Percentiles rank a stretch among this genome's conserved stretches.
Conservation (phyloP, 64 coral and sea anemone species). For the Exaiptasia diaphana region DNA sequence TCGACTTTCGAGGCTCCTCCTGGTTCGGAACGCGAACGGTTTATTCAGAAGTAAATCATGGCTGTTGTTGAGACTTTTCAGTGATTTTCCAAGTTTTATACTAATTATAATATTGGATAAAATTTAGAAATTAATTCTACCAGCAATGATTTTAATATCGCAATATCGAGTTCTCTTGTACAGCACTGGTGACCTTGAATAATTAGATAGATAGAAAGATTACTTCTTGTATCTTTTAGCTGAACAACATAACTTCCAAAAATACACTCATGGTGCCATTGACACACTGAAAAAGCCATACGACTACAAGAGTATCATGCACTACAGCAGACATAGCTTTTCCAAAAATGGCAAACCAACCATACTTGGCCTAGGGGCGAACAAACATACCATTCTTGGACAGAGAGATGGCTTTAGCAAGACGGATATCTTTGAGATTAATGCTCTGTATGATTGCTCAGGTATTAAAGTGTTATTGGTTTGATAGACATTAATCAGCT, state of each 20-base stretch:
- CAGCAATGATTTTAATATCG: not conserved
- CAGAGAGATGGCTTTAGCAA: constrained; percentile 57
- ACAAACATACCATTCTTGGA: constrained; percentile 37
- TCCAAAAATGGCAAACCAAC: constrained; percentile 58
- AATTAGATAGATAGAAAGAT: not conserved
- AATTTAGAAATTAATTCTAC: too few relatives aligned
- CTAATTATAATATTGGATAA: too few relatives aligned
- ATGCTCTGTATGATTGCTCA: constrained; percentile 79
- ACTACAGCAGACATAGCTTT: constrained; percentile 67
- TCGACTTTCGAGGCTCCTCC: too few relatives aligned
- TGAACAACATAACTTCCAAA: constrained; percentile 79
- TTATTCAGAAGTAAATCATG: too few relatives aligned
- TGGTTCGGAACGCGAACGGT: too few relatives aligned
- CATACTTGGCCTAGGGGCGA: constrained; percentile 22
- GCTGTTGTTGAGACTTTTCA: too few relatives aligned
- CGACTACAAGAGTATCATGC: constrained; percentile 79
- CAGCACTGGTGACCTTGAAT: not conserved
- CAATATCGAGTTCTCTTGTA: not conserved
- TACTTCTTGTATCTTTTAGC: too few relatives aligned
- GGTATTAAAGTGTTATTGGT: constrained; percentile 3
- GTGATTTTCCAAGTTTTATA: too few relatives aligned
- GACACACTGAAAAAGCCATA: constrained; percentile 71
- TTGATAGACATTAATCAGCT: too few relatives aligned
- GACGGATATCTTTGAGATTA: constrained; percentile 64
- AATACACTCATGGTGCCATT: constrained; percentile 46